Base-by-base conservation (phyloP, 2,888 invertebrate genomes). In the Xylophagus ater region DNA sequence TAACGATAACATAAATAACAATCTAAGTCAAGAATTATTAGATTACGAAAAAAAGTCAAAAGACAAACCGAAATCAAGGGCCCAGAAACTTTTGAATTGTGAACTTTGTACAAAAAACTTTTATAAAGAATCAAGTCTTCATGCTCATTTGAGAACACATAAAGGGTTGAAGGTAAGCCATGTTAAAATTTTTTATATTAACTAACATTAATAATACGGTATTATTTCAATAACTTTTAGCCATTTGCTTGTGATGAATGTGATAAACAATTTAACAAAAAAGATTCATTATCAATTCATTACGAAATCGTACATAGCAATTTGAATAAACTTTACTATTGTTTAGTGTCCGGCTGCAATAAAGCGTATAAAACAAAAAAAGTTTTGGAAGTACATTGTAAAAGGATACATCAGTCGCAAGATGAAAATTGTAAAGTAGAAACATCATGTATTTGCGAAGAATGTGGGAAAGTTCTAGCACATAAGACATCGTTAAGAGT, bases 341-440 rank as follows among this genome's bases (percentile, higher is more conserved):
- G n/a, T n/a, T n/a, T n/a, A n/a, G n/a, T n/a, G n/a, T n/a, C n/a
- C n/a, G n/a, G n/a, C n/a, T n/a, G n/a, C n/a, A n/a, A n/a, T n/a
- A n/a, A n/a, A n/a, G 31, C 37, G 1, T 46, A 44, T 39, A 30
- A 37, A 4, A 38, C 35, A 23, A 36, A 44, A 12, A 34, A 44
- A 36, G 34, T 38, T 17, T 24, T 46, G 5, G 25, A 20, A 5
- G 20, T 24, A 34, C 46, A 46, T 15, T 24, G 21, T 13, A 34
- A 30, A 20, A 36, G 34, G 8, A 21, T 19, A 2, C 43, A 43
- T 34, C n/a, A n/a, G n/a, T 17, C 38, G 13, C 12, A 19, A 9
- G 18, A 7, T 7, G 13, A 4, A 6, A 8, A 14, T 5, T 2
- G 3, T 14, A 34, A 35, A 29, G 18, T 23, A 34, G 9, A 10